Evolutionary conservation across 2,113 vertebrate genomes (phyloP).

Genomic region (Colaptes auratus): DNA sequence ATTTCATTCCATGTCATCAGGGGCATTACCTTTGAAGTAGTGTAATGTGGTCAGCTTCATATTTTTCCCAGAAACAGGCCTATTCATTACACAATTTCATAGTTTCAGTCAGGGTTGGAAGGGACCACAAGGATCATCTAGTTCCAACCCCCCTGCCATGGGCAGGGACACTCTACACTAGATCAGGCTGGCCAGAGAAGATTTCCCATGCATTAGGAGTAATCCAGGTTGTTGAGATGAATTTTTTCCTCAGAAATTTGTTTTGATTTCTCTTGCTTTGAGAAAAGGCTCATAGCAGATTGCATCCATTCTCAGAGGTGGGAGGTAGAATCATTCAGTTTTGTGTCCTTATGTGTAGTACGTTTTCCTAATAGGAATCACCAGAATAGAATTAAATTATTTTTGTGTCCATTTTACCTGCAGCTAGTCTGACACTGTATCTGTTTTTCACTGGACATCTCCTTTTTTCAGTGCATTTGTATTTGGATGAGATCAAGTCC

Average conservation of each 20-base stretch:
- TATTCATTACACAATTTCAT: not conserved
- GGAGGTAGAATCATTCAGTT: not conserved
- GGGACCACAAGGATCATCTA: too few species aligned
- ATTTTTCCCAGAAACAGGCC: not conserved
- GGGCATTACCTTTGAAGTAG: not conserved
- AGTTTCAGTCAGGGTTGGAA: too few species aligned
- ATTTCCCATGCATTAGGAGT: not conserved
- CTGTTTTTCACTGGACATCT: not conserved
- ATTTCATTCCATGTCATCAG: not conserved
- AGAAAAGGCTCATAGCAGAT: not conserved
- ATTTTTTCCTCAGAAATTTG: not conserved
- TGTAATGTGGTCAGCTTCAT: not conserved
- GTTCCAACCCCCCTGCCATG: too few species aligned
- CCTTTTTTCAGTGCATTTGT: not conserved
- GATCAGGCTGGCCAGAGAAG: too few species aligned
- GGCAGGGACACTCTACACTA: too few species aligned
- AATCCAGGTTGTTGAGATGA: not conserved
- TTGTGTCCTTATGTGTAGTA: not conserved
- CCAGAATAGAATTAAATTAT: not conserved
- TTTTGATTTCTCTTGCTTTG: not conserved
- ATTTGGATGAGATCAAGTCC: not conserved
- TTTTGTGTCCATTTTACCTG: not conserved
- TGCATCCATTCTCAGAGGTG: not conserved
- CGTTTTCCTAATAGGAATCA: not conserved
- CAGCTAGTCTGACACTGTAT: not conserved